These are phyloP conservation scores for Sylvicapra grimmia DNA, from an alignment of 2,113 vertebrate genomes.

Conservation along the genomic window DNA sequence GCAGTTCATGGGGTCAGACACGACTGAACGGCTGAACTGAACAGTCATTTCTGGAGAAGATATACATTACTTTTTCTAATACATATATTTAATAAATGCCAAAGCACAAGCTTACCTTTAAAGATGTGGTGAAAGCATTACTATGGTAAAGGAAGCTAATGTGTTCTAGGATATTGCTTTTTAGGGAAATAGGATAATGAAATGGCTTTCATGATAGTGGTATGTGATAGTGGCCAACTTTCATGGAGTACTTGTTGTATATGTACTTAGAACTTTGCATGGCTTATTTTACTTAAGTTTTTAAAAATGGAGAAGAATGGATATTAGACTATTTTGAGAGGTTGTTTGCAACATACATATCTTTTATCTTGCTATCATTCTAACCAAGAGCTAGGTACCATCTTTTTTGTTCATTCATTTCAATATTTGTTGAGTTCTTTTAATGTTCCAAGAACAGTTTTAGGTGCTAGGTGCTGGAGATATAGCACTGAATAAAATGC, in stretches of 20 bases:
- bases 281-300: neutral
- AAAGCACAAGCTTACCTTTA: neutral
- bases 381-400: neutral
- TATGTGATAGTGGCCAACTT: neutral
- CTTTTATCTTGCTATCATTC: neutral
- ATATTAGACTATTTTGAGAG: neutral
- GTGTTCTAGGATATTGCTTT: neutral
- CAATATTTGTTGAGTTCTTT: neutral
- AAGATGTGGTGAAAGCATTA: neutral
- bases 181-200: neutral
- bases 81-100: neutral
- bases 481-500: neutral
- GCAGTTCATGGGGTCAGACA: neutral
- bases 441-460: neutral
- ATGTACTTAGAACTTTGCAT: neutral
- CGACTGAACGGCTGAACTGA: accelerated
- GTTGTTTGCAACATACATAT: neutral
- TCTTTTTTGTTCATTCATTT: neutral
- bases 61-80: neutral
- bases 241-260: neutral
- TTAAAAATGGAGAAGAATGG: neutral
- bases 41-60: neutral
- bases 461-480: neutral
- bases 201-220: neutral
- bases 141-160: neutral